Evolutionary conservation across 2,113 vertebrate genomes (phyloP).

Genomic region (Solea senegalensis): DNA sequence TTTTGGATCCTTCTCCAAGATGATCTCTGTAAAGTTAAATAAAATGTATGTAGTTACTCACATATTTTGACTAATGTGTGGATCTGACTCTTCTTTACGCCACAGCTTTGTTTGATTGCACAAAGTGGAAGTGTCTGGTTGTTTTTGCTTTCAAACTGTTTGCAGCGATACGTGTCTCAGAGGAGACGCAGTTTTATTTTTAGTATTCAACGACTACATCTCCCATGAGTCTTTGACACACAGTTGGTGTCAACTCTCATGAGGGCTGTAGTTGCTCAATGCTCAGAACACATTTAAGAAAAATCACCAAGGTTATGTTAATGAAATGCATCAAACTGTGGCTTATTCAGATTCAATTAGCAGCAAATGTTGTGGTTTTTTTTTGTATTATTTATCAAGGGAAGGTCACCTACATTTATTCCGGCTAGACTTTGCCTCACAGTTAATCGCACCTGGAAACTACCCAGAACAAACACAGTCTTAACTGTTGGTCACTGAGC

Average conservation of each 20-base stretch:
- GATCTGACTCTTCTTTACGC: slow-evolving; percentile 7
- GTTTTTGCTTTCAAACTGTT: slow-evolving; percentile 6
- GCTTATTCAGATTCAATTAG: slow-evolving; percentile 11
- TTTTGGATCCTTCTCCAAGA: slow-evolving; percentile 13
- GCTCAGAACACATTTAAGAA: neutral
- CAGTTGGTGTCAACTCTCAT: slow-evolving; percentile 3
- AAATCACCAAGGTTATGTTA: neutral
- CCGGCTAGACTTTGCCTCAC: slow-evolving; percentile 10
- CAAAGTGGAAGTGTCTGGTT: neutral
- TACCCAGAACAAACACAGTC: slow-evolving; percentile 16
- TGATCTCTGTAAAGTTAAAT: slow-evolving; percentile 40
- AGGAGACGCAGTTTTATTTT: slow-evolving; percentile 5
- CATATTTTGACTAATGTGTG: slow-evolving; percentile 27
- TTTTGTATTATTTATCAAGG: slow-evolving; percentile 4
- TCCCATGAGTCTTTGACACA: slow-evolving; percentile 12
- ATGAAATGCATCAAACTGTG: neutral
- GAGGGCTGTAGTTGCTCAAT: neutral
- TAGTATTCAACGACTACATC: slow-evolving; percentile 6
- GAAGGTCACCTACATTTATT: slow-evolving; percentile 1
- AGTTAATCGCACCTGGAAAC: slow-evolving; percentile 30
- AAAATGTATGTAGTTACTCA: slow-evolving; percentile 36
- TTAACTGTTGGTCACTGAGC: slow-evolving; percentile 16
- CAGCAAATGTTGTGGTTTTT: neutral
- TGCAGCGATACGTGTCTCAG: neutral
- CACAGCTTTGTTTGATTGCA: neutral